Evolutionary conservation across 2,888 invertebrate species (phyloP).

Genomic region (Dicyrtoma fusca): DNA sequence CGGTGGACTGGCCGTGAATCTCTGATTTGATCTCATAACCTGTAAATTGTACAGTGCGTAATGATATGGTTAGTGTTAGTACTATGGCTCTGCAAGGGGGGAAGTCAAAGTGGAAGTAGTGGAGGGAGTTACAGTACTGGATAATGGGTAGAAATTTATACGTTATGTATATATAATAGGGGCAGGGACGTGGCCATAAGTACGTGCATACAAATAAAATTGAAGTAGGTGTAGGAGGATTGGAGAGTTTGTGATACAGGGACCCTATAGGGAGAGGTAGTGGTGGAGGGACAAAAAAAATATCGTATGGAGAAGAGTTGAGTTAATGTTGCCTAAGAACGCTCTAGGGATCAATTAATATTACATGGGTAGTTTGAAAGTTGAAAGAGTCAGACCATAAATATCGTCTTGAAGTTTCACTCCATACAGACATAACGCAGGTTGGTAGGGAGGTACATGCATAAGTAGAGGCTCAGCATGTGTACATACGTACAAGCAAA

Average conservation of each 20-base stretch:
- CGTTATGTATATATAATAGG: too few species aligned
- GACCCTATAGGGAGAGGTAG: too few species aligned
- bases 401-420: slow-evolving; percentile 28
- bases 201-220: too few species aligned
- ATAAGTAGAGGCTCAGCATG: slow-evolving; percentile 3
- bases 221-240: too few species aligned
- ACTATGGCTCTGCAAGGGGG: too few species aligned
- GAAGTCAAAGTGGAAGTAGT: too few species aligned
- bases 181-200: too few species aligned
- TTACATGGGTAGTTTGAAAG: slow-evolving; percentile 37
- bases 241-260: too few species aligned
- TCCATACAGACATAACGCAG: background rate
- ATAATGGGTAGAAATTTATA: too few species aligned
- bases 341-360: slow-evolving; percentile 36
- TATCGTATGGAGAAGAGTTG: background rate
- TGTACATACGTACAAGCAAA: background rate
- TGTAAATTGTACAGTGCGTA: slow-evolving; percentile 28
- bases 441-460: background rate
- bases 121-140: too few species aligned
- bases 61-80: slow-evolving; percentile 13
- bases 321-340: slow-evolving; percentile 24
- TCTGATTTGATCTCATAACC: slow-evolving; percentile 24
- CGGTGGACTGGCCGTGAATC: background rate
- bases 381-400: slow-evolving; percentile 31
- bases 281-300: too few species aligned